Conservation (phyloP, 2,797 vertebrate species). For the Apogon hyalosoma region DNA sequence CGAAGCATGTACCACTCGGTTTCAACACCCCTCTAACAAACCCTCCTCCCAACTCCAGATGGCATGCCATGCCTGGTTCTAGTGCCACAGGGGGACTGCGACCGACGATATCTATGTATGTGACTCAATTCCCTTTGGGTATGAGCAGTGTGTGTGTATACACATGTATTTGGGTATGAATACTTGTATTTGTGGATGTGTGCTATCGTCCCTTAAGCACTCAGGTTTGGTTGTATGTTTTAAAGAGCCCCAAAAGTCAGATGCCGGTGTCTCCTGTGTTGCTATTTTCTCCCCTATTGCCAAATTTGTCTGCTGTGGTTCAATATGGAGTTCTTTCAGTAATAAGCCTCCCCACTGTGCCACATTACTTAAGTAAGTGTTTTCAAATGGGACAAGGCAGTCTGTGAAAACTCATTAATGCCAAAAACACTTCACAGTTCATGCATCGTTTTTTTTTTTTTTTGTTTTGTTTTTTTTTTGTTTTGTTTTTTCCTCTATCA, state of each 20-base stretch:
- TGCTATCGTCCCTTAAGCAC: conserved; percentile 44
- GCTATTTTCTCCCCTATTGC: conserved; percentile 56
- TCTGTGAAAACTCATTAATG: conserved; percentile 30
- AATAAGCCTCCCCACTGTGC: conserved; percentile 49
- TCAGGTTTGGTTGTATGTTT: conserved; percentile 61
- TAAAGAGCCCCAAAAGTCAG: conserved; percentile 44
- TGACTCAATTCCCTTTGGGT: conserved; percentile 67
- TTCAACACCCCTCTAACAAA: conserved; percentile 82
- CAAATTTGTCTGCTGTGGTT: conserved; percentile 60
- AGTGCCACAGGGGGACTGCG: conserved; percentile 72
- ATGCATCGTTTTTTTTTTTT: conserved; percentile 1
- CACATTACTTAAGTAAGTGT: conserved; percentile 48
- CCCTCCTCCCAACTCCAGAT: conserved; percentile 83
- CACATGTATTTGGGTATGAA: conserved; percentile 39
- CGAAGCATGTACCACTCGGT: conserved; percentile 79
- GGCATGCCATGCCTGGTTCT: conserved; percentile 80
- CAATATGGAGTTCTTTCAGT: conserved; percentile 59
- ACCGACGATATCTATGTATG: conserved; percentile 43
- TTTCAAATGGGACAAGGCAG: conserved; percentile 30
- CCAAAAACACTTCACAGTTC: not conserved
- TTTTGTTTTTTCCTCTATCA: not conserved
- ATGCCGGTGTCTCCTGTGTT: conserved; percentile 40
- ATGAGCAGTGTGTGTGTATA: conserved; percentile 27
- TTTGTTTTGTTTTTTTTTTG: too few relatives aligned
- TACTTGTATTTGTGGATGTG: conserved; percentile 16